Base-by-base conservation (phyloP, 2,888 invertebrate genomes). In the Orchesellides sinensis region DNA sequence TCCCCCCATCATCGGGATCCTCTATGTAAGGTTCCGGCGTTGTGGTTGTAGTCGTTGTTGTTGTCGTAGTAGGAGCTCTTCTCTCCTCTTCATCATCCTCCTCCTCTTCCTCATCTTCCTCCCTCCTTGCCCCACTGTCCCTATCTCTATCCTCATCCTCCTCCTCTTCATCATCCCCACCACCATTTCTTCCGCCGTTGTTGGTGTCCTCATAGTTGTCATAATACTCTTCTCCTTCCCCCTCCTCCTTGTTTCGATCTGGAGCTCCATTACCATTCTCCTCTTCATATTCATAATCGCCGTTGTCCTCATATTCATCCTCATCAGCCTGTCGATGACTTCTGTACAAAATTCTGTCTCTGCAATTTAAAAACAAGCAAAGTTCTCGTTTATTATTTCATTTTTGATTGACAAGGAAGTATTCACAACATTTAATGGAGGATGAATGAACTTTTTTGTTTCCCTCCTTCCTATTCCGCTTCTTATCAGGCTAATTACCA, bases 251-350 rank as follows among this genome's bases (percentile, higher is more conserved):
- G 17, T 52, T 17, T 52, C 19, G n/a, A 8, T 45, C 27, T 45
- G 56, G 54, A 8, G 49, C 75, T 1, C 65, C 61, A 40, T 56
- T 73, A 1, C 68, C 72, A 14, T 72, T 63, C 45, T 83, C 80
- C 45, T 82, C 84, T 27, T 86, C 87, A 45, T 88, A 86, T 45
- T 88, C 88, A 45, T 85, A 85, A 1, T 87, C 87, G 2, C 70
- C 87, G 0, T 68, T 83, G 19, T 87, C 87, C 61, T 88, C 88
- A 40, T 88, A 87, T 4, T 86, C 86, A 23, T 85, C 87, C 35
- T 88, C 86, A 0, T 17, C 21, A 21, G 87, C 85, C 49, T 87
- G 88, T 14, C 88, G 83, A 25, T 83, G 85, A 63, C 65, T 73
- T 27, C 87, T 74, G 59, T 78, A 83, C n/a, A 87, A 54, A 45